These are phyloP conservation scores for Rhimphoctona megacephalus DNA, from an alignment of 2,888 invertebrate species.

Conservation along the genomic window DNA sequence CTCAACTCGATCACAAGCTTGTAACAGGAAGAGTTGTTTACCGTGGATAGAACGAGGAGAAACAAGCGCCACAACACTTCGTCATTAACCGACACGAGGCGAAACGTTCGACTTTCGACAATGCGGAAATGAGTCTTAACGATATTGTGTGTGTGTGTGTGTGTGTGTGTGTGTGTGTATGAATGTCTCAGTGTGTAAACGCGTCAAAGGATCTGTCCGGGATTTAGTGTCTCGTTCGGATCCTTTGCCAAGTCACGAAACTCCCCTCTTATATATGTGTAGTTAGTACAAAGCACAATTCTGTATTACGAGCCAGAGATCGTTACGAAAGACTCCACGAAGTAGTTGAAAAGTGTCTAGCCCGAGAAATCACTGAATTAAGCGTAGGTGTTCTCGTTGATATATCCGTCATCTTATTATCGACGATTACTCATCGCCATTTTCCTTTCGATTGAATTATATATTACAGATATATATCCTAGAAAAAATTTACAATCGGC, in stretches of 20 bases:
- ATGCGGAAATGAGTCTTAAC: constrained; percentile 65
- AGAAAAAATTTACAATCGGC: too few species aligned
- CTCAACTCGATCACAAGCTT: constrained; percentile 52
- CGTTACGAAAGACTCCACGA: constrained; percentile 47
- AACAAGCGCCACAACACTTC: constrained; percentile 55
- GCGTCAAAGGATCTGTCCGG: constrained; percentile 39
- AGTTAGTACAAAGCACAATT: constrained; percentile 7
- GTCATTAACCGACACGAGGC: constrained; percentile 52
- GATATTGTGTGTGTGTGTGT: constrained; percentile 28
- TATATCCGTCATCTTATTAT: constrained; percentile 55
- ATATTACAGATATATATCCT: neutral
- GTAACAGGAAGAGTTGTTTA: constrained; percentile 59
- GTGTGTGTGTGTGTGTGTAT: neutral
- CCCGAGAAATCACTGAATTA: constrained; percentile 31
- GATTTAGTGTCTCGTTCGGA: constrained; percentile 21
- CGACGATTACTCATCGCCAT: constrained; percentile 41
- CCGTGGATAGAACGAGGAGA: constrained; percentile 9
- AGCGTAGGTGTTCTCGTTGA: constrained; percentile 33
- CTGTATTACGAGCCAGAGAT: constrained; percentile 18
- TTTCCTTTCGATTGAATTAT: neutral
- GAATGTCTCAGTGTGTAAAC: constrained; percentile 10
- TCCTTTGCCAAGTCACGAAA: constrained; percentile 67
- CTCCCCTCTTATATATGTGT: neutral
- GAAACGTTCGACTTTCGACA: constrained; percentile 61
- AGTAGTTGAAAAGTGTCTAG: constrained; percentile 40